Conservation (phyloP, 2,797 vertebrate genomes). For the Sebastes iracundus region DNA sequence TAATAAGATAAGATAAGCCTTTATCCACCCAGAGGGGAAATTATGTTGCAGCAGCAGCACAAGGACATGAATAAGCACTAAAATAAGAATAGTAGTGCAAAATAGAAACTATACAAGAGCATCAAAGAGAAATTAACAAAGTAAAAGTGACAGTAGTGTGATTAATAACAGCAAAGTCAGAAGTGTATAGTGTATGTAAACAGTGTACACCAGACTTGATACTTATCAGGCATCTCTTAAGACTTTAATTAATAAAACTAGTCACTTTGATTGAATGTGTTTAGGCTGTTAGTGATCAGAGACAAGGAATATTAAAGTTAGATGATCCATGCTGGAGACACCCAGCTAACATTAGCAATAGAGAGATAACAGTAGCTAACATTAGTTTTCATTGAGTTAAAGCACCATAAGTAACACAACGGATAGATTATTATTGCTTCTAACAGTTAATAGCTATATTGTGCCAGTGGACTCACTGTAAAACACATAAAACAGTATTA, state of each 20-base stretch:
- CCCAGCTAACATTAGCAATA: neutral
- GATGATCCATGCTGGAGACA: neutral
- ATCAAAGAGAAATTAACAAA: too few relatives aligned
- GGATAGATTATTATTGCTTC: rapidly evolving
- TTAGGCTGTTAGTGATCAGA: rapidly evolving
- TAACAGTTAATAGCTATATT: neutral
- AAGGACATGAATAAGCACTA: too few relatives aligned
- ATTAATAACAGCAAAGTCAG: too few relatives aligned
- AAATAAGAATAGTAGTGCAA: too few relatives aligned
- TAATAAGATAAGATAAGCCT: rapidly evolving
- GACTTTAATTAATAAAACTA: neutral
- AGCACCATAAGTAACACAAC: neutral
- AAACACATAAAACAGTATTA: neutral
- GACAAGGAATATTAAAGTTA: too few relatives aligned
- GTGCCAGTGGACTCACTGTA: rapidly evolving
- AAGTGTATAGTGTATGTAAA: rapidly evolving
- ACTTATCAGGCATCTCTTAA: rapidly evolving
- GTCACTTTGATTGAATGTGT: neutral
- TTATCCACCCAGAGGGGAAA: too few relatives aligned
- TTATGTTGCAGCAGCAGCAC: too few relatives aligned
- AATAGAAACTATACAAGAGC: too few relatives aligned
- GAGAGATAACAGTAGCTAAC: neutral
- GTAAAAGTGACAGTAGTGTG: too few relatives aligned
- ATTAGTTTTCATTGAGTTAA: neutral
- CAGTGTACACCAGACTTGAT: neutral